These are phyloP conservation scores for Macrobrachium nipponense DNA, from an alignment of 1,140 invertebrate species.

Conservation along the genomic window DNA sequence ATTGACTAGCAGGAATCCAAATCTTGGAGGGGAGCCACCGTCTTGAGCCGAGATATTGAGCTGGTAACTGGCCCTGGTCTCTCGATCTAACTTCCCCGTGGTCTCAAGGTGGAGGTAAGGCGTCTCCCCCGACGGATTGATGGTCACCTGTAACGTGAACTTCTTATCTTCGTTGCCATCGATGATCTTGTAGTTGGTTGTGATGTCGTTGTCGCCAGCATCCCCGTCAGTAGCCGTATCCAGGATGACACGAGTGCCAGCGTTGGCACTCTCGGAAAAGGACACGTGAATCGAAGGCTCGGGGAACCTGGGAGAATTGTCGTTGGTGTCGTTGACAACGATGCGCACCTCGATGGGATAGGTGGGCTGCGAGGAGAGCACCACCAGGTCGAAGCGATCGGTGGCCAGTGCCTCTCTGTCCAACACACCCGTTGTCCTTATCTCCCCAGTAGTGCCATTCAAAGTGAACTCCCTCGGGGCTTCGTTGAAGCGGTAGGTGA, in stretches of 20 bases:
- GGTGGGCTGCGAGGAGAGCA: constrained; percentile 90
- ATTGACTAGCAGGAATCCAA: constrained; percentile 89
- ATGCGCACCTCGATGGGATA: constrained; percentile 93
- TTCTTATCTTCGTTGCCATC: constrained; percentile 88
- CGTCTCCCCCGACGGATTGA: constrained; percentile 87
- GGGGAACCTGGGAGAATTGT: constrained; percentile 90
- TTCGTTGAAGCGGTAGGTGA: constrained; percentile 92
- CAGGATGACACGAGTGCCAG: constrained; percentile 85
- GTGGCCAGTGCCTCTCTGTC: constrained; percentile 82
- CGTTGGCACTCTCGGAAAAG: constrained; percentile 90
- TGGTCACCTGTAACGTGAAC: constrained; percentile 86
- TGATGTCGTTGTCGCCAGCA: constrained; percentile 85
- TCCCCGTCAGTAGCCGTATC: constrained; percentile 90
- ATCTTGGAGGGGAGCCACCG: constrained; percentile 82
- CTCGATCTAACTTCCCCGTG: constrained; percentile 88
- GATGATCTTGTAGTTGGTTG: constrained; percentile 88
- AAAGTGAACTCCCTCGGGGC: constrained; percentile 84
- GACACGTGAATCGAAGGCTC: constrained; percentile 85
- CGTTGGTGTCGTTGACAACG: constrained; percentile 86
- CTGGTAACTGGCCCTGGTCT: constrained; percentile 83
- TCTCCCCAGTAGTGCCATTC: constrained; percentile 84
- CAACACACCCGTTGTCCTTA: constrained; percentile 82
- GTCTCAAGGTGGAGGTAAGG: constrained; percentile 92
- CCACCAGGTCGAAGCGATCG: constrained; percentile 88
- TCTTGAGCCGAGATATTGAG: constrained; percentile 92